These are phyloP conservation scores for Catharus fuscescens DNA, from an alignment of 2,113 vertebrate species.

Conservation along the genomic window DNA sequence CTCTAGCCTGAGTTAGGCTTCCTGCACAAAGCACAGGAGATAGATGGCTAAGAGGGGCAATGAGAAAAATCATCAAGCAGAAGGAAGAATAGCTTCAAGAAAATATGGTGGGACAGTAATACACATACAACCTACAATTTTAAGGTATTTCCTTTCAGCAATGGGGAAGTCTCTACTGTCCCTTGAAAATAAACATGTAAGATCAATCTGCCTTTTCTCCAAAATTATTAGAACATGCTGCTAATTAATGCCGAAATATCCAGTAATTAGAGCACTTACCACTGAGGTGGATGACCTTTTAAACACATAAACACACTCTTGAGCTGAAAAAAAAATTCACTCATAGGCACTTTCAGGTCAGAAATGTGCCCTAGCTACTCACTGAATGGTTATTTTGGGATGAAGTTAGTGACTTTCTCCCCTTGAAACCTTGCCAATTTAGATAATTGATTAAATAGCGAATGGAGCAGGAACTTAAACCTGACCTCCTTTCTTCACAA, in stretches of 20 bases:
- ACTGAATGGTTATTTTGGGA: slow-evolving; percentile 25
- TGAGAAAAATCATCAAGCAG: background rate
- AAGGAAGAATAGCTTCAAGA: background rate
- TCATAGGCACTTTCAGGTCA: background rate
- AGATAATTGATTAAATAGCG: slow-evolving; percentile 58
- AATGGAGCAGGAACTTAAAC: slow-evolving; percentile 37
- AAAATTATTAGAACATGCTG: background rate
- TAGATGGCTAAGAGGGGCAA: background rate
- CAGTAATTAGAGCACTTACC: slow-evolving; percentile 1
- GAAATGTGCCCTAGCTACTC: background rate
- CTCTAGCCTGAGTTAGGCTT: background rate
- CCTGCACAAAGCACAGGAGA: background rate
- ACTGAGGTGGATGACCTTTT: slow-evolving; percentile 8
- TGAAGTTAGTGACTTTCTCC: slow-evolving; percentile 12
- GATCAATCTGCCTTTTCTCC: background rate
- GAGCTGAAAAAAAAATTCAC: background rate
- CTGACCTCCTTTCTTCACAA: slow-evolving; percentile 4
- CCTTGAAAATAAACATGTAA: background rate
- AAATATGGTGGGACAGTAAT: background rate
- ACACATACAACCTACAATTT: fast-evolving
- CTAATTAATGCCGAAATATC: background rate
- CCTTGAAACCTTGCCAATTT: slow-evolving; percentile 41
- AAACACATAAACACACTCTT: background rate
- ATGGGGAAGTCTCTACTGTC: background rate
- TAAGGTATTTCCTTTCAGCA: background rate